A percentile compares a stretch with the other conserved stretches of the same genome.
Evolutionary conservation across 2,797 vertebrate genomes (phyloP).

Genomic region (Rallus crepitans): DNA sequence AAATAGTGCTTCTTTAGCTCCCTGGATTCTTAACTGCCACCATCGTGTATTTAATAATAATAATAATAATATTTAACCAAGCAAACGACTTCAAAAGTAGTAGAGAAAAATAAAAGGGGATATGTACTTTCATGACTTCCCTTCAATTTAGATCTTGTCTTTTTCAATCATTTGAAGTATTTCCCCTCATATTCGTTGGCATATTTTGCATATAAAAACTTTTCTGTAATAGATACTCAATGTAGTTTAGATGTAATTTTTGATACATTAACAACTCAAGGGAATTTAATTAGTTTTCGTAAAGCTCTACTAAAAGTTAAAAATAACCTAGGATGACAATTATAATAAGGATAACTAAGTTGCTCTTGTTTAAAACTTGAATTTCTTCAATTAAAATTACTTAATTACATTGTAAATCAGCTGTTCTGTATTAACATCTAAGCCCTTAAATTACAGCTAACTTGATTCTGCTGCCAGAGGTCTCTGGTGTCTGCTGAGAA

Average conservation of each 20-base stretch:
- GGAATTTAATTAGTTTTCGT: not conserved
- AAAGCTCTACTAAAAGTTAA: conserved; percentile 1
- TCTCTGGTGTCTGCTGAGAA: not conserved
- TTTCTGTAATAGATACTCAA: conserved; percentile 18
- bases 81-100: not conserved
- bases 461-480: not conserved
- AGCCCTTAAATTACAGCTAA: not conserved
- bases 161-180: conserved; percentile 13
- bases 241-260: conserved; percentile 36
- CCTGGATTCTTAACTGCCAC: not conserved
- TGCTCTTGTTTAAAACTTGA: not conserved
- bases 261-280: not conserved
- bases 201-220: conserved; percentile 1
- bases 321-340: conserved; percentile 30
- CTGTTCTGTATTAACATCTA: not conserved
- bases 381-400: not conserved
- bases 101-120: conserved; percentile 4
- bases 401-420: conserved; percentile 9
- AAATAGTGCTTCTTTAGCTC: not conserved
- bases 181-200: not conserved
- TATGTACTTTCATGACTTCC: not conserved
- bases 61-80: not conserved
- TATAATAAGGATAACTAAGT: not conserved
- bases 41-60: not conserved
- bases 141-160: conserved; percentile 20